Base-by-base conservation (phyloP, 2,888 invertebrate genomes). In the Mantis religiosa region DNA sequence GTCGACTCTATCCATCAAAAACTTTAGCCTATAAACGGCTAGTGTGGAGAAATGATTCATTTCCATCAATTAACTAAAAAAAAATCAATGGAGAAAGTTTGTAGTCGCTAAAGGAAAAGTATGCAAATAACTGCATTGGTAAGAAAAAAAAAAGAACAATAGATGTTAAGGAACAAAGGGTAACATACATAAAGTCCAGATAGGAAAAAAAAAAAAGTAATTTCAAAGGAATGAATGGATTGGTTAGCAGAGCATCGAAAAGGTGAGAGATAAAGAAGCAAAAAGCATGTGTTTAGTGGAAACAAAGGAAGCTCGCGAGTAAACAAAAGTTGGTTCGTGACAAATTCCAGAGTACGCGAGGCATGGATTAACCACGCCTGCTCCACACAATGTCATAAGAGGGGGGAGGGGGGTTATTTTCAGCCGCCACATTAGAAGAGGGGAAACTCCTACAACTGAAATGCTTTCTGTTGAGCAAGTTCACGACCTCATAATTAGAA, bases 401-500 rank as follows among this genome's bases (percentile, higher is more conserved):
- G 15, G 20, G 4, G 3, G 15, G 54, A 20, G 25, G 54, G 54
- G 54, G 54, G 54, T 20, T 71, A 71, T 71, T 71, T 71, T 71
- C 20, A 3, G 54, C 54, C 54, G 54, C 20, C 54, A 71, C 54
- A 71, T 71, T 71, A 71, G 54, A 71, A 71, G 54, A 15, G 54
- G 15, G 25, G 25, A 71, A 71, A 15, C 54, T 71, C 54, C 54
- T 71, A 71, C 54, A 71, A 71, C 54, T 71, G 25, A 71, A 71
- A 71, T 71, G 54, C 20, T 71, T 71, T 71, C 54, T 71, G 20
- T 71, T 71, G 54, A 71, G 54, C 54, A 71, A 71, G 86, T 87
- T 86, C 89, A 89, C 82, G 86, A 89, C 87, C 88, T 88, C 86
- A 83, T 89, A 89, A 89, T 89, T 89, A 89, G 83, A 83, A 86